These are phyloP conservation scores for Hephaestus fuliginosus DNA, from an alignment of 2,797 vertebrate genomes.

Conservation along the genomic window DNA sequence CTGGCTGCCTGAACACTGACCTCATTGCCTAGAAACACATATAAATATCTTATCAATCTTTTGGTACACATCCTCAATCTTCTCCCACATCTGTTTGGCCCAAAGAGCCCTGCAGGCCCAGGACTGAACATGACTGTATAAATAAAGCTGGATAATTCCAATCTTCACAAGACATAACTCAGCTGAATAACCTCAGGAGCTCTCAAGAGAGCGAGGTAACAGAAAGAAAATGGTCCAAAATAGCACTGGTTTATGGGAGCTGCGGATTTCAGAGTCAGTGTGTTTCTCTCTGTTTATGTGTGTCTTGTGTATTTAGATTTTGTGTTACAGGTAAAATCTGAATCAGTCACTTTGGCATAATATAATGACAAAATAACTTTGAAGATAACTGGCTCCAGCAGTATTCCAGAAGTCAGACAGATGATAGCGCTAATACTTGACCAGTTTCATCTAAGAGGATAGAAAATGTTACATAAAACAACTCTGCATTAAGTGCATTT, in stretches of 20 bases:
- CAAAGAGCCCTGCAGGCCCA: not conserved
- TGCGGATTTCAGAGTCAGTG: not conserved
- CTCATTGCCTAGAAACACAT: conserved; percentile 29
- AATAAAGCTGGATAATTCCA: not conserved
- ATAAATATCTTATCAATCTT: conserved; percentile 23
- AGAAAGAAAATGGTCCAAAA: conserved; percentile 6
- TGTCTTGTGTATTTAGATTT: not conserved
- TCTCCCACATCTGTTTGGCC: not conserved
- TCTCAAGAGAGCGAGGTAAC: not conserved
- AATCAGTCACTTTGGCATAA: not conserved
- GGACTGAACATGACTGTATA: not conserved
- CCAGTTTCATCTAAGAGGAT: not conserved
- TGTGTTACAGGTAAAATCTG: too few species aligned
- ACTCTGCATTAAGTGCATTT: not conserved
- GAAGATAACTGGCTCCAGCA: not conserved
- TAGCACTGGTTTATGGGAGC: not conserved
- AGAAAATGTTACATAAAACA: not conserved
- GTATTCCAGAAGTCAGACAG: not conserved
- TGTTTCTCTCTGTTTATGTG: conserved; percentile 2
- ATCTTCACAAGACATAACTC: not conserved
- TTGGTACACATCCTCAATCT: not conserved
- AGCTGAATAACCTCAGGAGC: not conserved
- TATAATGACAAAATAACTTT: not conserved
- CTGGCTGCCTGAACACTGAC: conserved; percentile 25
- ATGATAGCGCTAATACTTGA: too few species aligned